These are phyloP conservation scores for Andinoacara biseriatus DNA, from an alignment of 2,113 vertebrate species.

Conservation along the genomic window DNA sequence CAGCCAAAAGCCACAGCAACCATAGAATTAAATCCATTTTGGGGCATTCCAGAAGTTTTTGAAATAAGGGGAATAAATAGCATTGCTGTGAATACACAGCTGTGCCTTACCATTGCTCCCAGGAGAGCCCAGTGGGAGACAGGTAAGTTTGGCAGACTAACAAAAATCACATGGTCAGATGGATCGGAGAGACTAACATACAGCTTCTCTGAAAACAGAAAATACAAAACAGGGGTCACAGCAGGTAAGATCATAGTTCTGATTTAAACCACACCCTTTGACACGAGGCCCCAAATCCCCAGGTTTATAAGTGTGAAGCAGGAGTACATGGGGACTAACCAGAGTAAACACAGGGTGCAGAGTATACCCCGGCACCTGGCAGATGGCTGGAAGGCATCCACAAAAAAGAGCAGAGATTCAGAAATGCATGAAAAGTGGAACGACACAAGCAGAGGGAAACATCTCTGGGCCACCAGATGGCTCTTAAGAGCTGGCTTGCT, in stretches of 20 bases:
- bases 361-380: background rate
- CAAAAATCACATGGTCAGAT: too few relatives aligned
- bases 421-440: background rate
- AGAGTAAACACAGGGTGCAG: background rate
- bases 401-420: background rate
- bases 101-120: too few relatives aligned
- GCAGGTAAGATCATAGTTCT: too few relatives aligned
- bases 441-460: background rate
- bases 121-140: too few relatives aligned
- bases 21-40: background rate
- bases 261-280: too few relatives aligned
- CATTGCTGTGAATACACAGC: background rate
- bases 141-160: too few relatives aligned
- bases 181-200: too few relatives aligned
- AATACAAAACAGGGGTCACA: too few relatives aligned
- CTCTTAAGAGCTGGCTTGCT: too few relatives aligned
- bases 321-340: background rate
- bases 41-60: background rate
- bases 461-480: too few relatives aligned
- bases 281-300: too few relatives aligned
- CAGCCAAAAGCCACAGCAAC: background rate
- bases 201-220: too few relatives aligned
- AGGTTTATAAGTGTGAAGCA: background rate
- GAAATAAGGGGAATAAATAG: background rate
- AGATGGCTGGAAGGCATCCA: background rate